Evolutionary conservation across 2,888 invertebrate genomes (phyloP).

Genomic region (Diarsia dahlii): DNA sequence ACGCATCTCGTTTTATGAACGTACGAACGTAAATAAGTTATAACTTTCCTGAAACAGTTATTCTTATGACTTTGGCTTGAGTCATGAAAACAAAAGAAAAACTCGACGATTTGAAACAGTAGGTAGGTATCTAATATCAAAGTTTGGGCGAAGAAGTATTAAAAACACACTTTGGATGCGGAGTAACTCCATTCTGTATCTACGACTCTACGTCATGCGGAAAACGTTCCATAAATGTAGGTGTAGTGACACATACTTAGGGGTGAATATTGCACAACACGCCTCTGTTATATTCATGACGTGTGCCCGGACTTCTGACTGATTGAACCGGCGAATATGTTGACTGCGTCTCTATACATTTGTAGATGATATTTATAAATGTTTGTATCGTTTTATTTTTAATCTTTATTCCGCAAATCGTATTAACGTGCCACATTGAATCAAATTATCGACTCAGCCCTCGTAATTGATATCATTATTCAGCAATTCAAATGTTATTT

Average conservation of each 20-base stretch:
- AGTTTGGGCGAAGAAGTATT: constrained; percentile 48
- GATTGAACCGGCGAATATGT: constrained; percentile 81
- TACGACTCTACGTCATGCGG: constrained; percentile 37
- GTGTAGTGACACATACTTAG: constrained; percentile 68
- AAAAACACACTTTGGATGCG: constrained; percentile 45
- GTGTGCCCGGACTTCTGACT: constrained; percentile 81
- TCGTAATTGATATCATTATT: constrained; percentile 28
- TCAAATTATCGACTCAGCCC: not conserved
- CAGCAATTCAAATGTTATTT: constrained; percentile 22
- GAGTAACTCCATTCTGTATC: constrained; percentile 25
- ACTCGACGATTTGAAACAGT: constrained; percentile 45
- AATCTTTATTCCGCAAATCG: not conserved
- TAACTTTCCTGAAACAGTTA: constrained; percentile 54
- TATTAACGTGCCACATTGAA: constrained; percentile 3
- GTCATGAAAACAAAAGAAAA: constrained; percentile 52
- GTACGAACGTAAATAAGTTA: constrained; percentile 45
- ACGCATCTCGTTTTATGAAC: constrained; percentile 41
- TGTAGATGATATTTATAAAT: constrained; percentile 35
- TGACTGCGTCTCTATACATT: constrained; percentile 68
- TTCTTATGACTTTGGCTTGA: constrained; percentile 49
- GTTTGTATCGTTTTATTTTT: constrained; percentile 22
- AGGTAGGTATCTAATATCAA: constrained; percentile 54
- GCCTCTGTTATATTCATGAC: constrained; percentile 86
- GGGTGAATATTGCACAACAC: constrained; percentile 79
- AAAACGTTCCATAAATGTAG: constrained; percentile 50